These are phyloP conservation scores for Xenopus laevis DNA, from an alignment of 2,113 vertebrate species.

Conservation along the genomic window DNA sequence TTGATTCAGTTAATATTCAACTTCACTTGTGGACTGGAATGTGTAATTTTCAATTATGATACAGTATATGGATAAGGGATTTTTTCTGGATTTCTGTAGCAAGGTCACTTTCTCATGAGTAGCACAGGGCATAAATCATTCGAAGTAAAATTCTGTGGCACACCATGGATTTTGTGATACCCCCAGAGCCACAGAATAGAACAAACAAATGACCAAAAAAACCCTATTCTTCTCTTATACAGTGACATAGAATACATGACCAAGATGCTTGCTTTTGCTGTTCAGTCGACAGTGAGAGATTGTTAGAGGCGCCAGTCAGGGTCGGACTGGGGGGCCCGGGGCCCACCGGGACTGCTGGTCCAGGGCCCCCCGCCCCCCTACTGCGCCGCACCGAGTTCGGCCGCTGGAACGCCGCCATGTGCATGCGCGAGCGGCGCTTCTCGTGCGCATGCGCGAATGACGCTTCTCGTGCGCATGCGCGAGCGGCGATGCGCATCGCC, in stretches of 20 bases:
- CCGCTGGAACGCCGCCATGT: too few relatives aligned
- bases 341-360: too few relatives aligned
- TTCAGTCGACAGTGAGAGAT: neutral
- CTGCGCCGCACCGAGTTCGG: too few relatives aligned
- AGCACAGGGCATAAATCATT: constrained; percentile 46
- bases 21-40: constrained; percentile 7
- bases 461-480: too few relatives aligned
- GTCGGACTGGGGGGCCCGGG: too few relatives aligned
- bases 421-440: too few relatives aligned
- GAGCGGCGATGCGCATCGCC: too few relatives aligned
- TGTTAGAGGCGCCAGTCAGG: too few relatives aligned
- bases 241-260: neutral
- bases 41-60: constrained; percentile 45
- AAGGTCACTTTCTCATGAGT: constrained; percentile 48
- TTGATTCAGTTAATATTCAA: neutral
- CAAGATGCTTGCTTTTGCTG: neutral
- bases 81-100: constrained; percentile 33
- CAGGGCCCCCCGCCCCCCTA: too few relatives aligned
- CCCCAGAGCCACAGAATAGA: constrained; percentile 21
- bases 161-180: constrained; percentile 45
- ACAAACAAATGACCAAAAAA: constrained; percentile 44
- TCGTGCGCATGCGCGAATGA: too few relatives aligned
- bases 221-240: constrained; percentile 33
- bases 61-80: constrained; percentile 43
- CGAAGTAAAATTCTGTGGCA: constrained; percentile 29